phyloP scores from a whole-genome alignment of 2,113 vertebrate species.

The Cyanistes caeruleus region DNA sequence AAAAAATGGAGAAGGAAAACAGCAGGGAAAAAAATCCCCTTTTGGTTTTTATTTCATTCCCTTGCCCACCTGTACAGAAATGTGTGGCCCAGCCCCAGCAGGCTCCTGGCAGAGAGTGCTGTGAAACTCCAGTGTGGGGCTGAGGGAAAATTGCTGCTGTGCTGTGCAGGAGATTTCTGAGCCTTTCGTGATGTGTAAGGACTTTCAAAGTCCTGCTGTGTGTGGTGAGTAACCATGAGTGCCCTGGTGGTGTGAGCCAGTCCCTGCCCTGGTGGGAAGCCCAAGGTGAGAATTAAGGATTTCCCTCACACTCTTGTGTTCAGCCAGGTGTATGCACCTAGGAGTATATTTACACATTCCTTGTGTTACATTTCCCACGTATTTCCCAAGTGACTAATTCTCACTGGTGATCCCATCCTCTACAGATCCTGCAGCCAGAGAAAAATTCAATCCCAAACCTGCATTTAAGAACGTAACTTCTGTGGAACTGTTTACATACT shows the following conservation, averaged over 20 bases:
- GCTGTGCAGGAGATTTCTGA: background rate
- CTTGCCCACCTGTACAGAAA: background rate
- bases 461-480: background rate
- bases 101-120: background rate
- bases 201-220: background rate
- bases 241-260: background rate
- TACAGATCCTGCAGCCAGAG: background rate
- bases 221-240: background rate
- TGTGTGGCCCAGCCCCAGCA: background rate
- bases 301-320: background rate
- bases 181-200: background rate
- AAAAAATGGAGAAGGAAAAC: background rate
- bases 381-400: background rate
- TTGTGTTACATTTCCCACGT: background rate
- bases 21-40: background rate
- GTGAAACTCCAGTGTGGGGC: background rate
- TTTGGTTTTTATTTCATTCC: too few relatives aligned
- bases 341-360: background rate
- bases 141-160: rapidly evolving
- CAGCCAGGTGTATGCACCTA: background rate
- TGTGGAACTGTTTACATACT: background rate
- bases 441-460: background rate
- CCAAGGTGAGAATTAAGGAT: background rate
- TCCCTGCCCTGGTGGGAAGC: background rate
- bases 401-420: background rate